phyloP scores from a whole-genome alignment of 2,797 vertebrate genomes.

The Hoplostethus mediterraneus region DNA sequence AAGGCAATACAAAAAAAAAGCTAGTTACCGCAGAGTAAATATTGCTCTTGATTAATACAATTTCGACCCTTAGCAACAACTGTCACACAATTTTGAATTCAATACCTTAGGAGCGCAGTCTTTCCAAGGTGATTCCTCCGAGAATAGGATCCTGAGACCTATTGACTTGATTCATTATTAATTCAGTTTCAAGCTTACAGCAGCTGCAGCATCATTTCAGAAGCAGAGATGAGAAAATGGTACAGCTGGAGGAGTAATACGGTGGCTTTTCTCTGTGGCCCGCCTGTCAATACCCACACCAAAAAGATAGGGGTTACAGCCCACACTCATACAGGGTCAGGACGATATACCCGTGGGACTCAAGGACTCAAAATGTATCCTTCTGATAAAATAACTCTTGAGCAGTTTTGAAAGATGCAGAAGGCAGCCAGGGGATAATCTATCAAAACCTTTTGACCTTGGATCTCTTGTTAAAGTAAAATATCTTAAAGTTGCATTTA shows the following conservation, averaged over 20 bases:
- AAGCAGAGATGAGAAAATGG: conserved; percentile 46
- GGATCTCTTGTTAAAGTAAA: not conserved
- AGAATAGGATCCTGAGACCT: conserved; percentile 66
- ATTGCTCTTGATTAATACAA: conserved; percentile 21
- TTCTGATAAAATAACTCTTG: not conserved
- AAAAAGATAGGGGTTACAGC: conserved; percentile 6
- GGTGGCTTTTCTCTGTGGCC: conserved; percentile 26
- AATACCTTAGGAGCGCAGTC: conserved; percentile 55
- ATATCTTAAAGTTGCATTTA: no score
- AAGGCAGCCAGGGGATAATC: not conserved
- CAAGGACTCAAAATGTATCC: not conserved
- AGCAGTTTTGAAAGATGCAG: not conserved
- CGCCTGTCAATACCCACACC: conserved; percentile 36
- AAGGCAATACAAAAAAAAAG: not conserved
- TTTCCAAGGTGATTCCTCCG: conserved; percentile 63
- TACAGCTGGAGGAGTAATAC: conserved; percentile 40
- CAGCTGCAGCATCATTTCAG: conserved; percentile 53
- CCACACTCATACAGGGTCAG: conserved; percentile 2
- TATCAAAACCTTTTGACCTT: not conserved
- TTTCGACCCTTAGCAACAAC: conserved; percentile 6
- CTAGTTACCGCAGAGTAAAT: not conserved
- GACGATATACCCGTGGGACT: not conserved
- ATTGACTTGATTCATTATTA: conserved; percentile 57
- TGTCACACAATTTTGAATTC: conserved; percentile 41
- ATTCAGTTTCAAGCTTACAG: conserved; percentile 41